Conservation (phyloP, 2,888 invertebrate species). For the Malthinus seriepunctatus region DNA sequence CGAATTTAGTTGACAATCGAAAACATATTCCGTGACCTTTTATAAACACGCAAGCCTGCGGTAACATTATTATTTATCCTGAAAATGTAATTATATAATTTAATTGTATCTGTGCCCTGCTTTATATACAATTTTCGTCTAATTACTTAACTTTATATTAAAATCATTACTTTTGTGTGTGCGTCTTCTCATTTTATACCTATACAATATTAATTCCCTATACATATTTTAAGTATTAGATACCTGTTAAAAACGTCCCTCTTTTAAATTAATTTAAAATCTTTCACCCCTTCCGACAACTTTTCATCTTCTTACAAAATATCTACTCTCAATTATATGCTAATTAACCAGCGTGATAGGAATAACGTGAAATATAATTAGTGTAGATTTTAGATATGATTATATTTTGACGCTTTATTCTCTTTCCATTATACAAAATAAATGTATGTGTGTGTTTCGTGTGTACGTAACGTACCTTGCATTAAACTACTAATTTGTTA, state of each 20-base stretch:
- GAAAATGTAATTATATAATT: constrained; percentile 26
- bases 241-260: neutral
- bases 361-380: neutral
- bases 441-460: too few relatives aligned
- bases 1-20: constrained; percentile 31
- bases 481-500: too few relatives aligned
- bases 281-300: too few relatives aligned
- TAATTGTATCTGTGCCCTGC: constrained; percentile 21
- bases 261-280: too few relatives aligned
- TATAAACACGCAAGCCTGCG: constrained; percentile 29
- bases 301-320: too few relatives aligned
- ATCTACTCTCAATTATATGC: neutral
- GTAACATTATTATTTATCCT: constrained; percentile 28
- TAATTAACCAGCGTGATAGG: constrained; percentile 2
- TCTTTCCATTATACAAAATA: too few relatives aligned
- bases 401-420: too few relatives aligned
- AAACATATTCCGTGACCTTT: constrained; percentile 31
- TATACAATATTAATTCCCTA: neutral
- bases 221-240: too few relatives aligned
- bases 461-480: too few relatives aligned
- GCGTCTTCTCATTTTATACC: neutral
- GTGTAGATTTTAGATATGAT: neutral
- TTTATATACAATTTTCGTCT: constrained; percentile 12
- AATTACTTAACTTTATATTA: neutral
- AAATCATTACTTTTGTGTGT: too few relatives aligned